Base-by-base conservation (phyloP, 2,797 vertebrate species). In the Linurgus olivaceus region DNA sequence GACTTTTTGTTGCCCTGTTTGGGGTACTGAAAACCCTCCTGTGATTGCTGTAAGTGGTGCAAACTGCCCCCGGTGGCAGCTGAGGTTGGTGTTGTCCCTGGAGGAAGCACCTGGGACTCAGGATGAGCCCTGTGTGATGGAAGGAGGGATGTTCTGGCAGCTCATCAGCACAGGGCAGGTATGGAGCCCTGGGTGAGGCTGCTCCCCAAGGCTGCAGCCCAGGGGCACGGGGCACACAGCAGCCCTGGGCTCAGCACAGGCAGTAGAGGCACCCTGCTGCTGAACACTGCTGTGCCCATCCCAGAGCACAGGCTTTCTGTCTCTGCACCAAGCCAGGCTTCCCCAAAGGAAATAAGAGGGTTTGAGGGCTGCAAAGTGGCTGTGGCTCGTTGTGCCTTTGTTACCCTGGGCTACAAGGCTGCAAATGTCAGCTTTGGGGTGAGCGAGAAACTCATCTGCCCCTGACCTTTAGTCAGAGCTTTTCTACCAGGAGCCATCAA, bases 251-350 rank as follows among this genome's bases (percentile, higher is more conserved):
- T 12, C 48, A 2, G 15, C 50, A 0, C 45, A 47, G n/a, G 5
- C 19, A 9, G 20, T 10, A 19, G 19, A 13, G 13, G 16, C 38
- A 40, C 38, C 31, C 7, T 2, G 25, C 21, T 51, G 51, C 55
- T 62, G 54, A 45, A 28, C 47, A 13, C 25, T 7, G 1, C 2
- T 1, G 0, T 11, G 3, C 4, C 61, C 24, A 2, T 29, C 13
- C 0, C 1, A 33, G 47, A 45, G 74, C 26, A 42, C 16, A 24
- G 18, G 8, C 18, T 23, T 63, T 48, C 68, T 55, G 33, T 13
- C 52, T 44, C 55, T 67, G 55, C 55, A 25, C 59, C 66, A 55
- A 59, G 20, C 17, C 48, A 70, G 74, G 26, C 63, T 45, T 40
- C 45, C 28, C 40, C 33, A 17, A 19, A 67, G 72, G 61, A 66